Evolutionary conservation across 2,113 vertebrate species (phyloP).

Genomic region (Ceyx cyanopectus): DNA sequence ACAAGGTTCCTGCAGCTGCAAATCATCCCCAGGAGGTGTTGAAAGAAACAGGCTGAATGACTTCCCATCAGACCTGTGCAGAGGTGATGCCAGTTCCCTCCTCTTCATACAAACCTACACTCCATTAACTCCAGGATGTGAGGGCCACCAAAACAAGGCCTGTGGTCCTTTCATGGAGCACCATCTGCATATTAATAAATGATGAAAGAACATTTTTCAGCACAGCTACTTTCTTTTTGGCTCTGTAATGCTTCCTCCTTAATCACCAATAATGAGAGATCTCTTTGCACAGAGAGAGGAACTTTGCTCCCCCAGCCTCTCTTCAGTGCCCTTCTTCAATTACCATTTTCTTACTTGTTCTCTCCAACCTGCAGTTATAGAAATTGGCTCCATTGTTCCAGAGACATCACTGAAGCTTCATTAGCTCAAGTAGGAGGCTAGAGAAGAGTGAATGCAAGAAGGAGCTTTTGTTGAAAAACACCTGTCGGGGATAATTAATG

Average conservation of each 20-base stretch:
- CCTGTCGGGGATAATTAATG: constrained; percentile 52
- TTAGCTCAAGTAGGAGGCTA: constrained; percentile 20
- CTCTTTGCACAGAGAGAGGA: neutral
- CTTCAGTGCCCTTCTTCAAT: neutral
- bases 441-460: neutral
- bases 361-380: constrained; percentile 23
- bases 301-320: neutral
- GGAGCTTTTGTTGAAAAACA: constrained; percentile 46
- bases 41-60: neutral
- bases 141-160: neutral
- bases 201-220: neutral
- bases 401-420: constrained; percentile 17
- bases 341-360: neutral
- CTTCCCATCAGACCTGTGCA: neutral
- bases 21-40: neutral
- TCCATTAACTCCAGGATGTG: neutral
- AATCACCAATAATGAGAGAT: constrained; percentile 25
- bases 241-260: constrained; percentile 8
- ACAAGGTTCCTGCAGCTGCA: neutral
- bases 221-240: neutral
- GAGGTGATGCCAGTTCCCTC: neutral
- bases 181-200: neutral
- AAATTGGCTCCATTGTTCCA: constrained; percentile 58
- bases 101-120: neutral
- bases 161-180: neutral